Evolutionary conservation across 2,888 invertebrate genomes (phyloP), one percentile per base, ranked within the genome.

Genomic region (Tachina fera): DNA sequence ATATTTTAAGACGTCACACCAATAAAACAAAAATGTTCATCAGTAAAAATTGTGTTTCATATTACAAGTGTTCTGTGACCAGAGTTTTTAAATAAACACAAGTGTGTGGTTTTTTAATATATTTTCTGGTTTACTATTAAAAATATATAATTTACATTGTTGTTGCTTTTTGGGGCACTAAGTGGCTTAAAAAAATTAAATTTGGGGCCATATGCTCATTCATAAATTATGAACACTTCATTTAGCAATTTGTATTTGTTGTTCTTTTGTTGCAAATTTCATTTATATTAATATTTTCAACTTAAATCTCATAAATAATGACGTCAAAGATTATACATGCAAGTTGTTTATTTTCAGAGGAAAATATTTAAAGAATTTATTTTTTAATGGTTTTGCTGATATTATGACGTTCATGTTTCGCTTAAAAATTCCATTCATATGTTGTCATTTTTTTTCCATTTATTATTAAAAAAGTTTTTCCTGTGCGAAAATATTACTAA

Each of bases 161-260:
- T 58, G 56, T 11, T 58, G 56, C 19, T 22, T 43, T 31, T 45
- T 71, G 39, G 19, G 16, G 8, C 10, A 19, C 22, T 19, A 9
- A 63, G 6, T 47, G 61, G 58, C 49, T 14, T 1, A 45, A 22
- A 43, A 53, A 53, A 63, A 31, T 22, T 8, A 22, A 61, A 61
- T 61, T 61, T 71, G 61, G 60, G 70, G 81, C 53, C 81, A 85
- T 79, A 65, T 79, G 79, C 43, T 75, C 75, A 75, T 58, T 84
- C 84, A 84, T 79, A 79, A 80, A 84, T 84, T 75, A 84, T 76
- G 53, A 75, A 71, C 79, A 84, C 79, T 84, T 84, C 63, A 79
- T 75, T 78, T 51, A 84, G 47, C 75, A 84, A 75, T 63, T 78
- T 45, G 47, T 51, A 51, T 60, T 5, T 31, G 49, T 71, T 53